These are phyloP conservation scores for Chanos chanos DNA, from an alignment of 2,797 vertebrate species.

Conservation along the genomic window DNA sequence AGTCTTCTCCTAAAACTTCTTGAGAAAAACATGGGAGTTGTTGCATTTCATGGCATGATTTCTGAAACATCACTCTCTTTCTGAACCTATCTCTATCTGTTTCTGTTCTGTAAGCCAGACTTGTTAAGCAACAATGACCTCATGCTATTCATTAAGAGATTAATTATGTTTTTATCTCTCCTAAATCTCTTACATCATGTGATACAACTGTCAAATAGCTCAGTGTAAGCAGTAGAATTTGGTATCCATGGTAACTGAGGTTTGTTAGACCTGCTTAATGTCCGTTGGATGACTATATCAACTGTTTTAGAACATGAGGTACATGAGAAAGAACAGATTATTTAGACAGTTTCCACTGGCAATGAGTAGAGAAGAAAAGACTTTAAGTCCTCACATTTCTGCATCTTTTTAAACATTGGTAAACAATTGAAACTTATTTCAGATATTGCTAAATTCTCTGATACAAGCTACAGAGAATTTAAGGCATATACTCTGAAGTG, in stretches of 20 bases:
- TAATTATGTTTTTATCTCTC: conserved; percentile 11
- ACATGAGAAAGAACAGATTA: too few relatives aligned
- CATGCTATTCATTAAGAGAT: conserved; percentile 14
- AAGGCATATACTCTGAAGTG: conserved; percentile 16
- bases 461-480: conserved; percentile 11
- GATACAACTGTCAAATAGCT: conserved; percentile 19
- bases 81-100: neutral
- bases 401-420: too few relatives aligned
- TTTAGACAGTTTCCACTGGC: too few relatives aligned
- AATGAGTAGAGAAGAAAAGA: too few relatives aligned
- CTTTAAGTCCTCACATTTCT: too few relatives aligned
- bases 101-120: neutral
- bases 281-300: too few relatives aligned
- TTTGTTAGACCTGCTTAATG: conserved; percentile 8
- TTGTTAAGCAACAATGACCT: conserved; percentile 24
- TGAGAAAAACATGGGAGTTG: too few relatives aligned
- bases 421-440: conserved; percentile 13
- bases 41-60: neutral
- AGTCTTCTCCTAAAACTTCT: too few relatives aligned
- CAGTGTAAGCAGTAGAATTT: conserved; percentile 8
- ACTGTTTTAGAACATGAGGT: too few relatives aligned
- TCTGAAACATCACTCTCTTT: neutral
- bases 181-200: conserved; percentile 34
- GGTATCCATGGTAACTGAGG: conserved; percentile 14
- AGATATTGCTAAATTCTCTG: conserved; percentile 13